Percentiles rank a stretch among this genome's conserved stretches.
These are phyloP conservation scores for Furnarius figulus DNA, from an alignment of 2,113 vertebrate species.

Conservation along the genomic window DNA sequence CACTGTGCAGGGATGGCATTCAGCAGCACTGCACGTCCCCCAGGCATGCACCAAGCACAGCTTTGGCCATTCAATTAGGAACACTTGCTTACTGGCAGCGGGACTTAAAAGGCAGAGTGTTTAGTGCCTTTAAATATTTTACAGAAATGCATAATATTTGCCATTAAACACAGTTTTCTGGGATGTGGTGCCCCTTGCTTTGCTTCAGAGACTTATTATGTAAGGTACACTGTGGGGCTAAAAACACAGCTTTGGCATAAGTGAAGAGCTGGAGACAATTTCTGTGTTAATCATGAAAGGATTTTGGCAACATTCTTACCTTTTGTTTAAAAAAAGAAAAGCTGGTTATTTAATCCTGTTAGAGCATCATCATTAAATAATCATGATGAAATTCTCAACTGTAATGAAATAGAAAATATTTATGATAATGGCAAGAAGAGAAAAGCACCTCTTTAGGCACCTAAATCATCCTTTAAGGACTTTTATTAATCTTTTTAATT, in stretches of 20 bases:
- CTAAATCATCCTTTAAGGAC: not conserved
- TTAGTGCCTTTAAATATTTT: not conserved
- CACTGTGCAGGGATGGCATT: not conserved
- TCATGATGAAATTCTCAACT: not conserved
- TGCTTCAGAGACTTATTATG: not conserved
- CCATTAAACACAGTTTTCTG: not conserved
- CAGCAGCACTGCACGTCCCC: not conserved
- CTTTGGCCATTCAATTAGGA: not conserved
- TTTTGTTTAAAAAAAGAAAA: not conserved
- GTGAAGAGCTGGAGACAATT: not conserved
- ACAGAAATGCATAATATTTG: not conserved
- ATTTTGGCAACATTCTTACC: not conserved
- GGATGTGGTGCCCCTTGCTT: not conserved
- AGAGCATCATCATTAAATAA: not conserved
- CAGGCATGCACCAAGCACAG: not conserved
- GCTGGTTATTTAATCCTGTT: not conserved
- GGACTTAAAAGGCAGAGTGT: not conserved
- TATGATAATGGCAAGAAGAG: not conserved
- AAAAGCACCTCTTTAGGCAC: not conserved
- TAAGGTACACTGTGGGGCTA: not conserved
- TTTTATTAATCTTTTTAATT: not conserved
- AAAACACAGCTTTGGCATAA: not conserved
- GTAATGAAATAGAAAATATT: conserved; percentile 12
- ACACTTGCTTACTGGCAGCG: not conserved
- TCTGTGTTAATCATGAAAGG: not conserved